phyloP scores from a whole-genome alignment of 2,797 vertebrate genomes.

The Aphelocoma californica region DNA sequence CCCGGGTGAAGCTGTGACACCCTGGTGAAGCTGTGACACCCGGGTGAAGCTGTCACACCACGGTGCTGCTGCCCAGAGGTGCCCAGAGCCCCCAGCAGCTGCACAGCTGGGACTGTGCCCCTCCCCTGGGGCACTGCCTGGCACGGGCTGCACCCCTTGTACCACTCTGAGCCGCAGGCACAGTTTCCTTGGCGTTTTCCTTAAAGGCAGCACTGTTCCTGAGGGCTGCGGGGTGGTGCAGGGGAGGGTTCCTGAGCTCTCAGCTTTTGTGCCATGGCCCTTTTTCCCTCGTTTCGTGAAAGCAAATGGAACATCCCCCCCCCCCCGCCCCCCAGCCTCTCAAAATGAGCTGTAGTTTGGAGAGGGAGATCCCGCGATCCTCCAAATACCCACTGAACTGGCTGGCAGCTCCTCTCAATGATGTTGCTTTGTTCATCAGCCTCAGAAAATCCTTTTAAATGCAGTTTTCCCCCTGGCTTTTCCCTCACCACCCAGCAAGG shows the following conservation, averaged over 20 bases:
- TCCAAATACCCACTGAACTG: background rate
- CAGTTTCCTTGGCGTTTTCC: background rate
- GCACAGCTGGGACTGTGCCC: background rate
- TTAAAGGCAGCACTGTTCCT: background rate
- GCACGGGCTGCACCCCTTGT: background rate
- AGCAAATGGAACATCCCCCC: background rate
- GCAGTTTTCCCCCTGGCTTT: fast-evolving
- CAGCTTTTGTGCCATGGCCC: fast-evolving
- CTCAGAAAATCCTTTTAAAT: background rate
- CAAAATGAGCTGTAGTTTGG: fast-evolving
- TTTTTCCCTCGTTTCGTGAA: fast-evolving
- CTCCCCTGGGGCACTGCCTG: background rate
- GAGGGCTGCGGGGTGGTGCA: background rate
- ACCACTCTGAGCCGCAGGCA: fast-evolving
- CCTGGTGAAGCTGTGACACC: background rate
- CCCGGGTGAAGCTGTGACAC: background rate
- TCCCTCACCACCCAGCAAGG: fast-evolving
- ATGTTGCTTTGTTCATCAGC: background rate
- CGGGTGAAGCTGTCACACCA: conserved; percentile 12
- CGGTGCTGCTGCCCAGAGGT: background rate
- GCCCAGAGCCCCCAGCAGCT: background rate
- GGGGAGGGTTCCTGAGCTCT: background rate
- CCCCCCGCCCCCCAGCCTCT: too few relatives aligned
- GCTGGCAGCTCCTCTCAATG: background rate
- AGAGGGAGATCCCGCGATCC: background rate